Percentiles rank a stretch among this genome's conserved stretches.
Evolutionary conservation across 2,113 vertebrate species (phyloP).

Genomic region (Melospiza melodia): DNA sequence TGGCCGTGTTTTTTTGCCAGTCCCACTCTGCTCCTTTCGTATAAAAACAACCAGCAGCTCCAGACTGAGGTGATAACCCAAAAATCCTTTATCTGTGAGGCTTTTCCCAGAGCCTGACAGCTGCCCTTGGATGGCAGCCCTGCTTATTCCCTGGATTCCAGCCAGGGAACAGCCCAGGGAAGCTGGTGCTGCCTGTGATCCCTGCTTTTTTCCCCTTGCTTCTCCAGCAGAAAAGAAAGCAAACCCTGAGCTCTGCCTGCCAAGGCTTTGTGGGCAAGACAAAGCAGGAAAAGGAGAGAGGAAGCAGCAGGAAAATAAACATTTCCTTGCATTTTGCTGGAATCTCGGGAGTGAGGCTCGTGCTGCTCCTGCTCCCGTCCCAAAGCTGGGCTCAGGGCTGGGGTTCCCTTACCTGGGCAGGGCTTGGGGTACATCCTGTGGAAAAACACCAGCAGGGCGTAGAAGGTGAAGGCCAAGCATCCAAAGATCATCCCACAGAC

Average conservation of each 20-base stretch:
- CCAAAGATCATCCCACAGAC: conserved; percentile 87
- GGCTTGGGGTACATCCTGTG: conserved; percentile 79
- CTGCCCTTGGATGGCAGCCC: neutral
- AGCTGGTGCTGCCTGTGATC: neutral
- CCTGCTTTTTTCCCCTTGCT: neutral
- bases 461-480: conserved; percentile 81
- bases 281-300: conserved; percentile 71
- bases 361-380: neutral
- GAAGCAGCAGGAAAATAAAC: conserved; percentile 73
- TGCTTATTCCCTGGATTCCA: neutral
- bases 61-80: neutral
- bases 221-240: conserved; percentile 26
- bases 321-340: conserved; percentile 75
- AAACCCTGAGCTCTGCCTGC: neutral
- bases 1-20: fast-evolving
- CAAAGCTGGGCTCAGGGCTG: neutral
- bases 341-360: neutral
- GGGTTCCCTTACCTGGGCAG: conserved; percentile 76
- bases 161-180: neutral
- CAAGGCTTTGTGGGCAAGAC: conserved; percentile 49
- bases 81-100: neutral
- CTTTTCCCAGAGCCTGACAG: neutral
- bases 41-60: fast-evolving
- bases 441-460: conserved; percentile 82
- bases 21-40: fast-evolving